Percentiles rank a stretch among this genome's conserved stretches.
Conservation (phyloP, 2,113 vertebrate genomes). For the Gnathonemus longibarbis region DNA sequence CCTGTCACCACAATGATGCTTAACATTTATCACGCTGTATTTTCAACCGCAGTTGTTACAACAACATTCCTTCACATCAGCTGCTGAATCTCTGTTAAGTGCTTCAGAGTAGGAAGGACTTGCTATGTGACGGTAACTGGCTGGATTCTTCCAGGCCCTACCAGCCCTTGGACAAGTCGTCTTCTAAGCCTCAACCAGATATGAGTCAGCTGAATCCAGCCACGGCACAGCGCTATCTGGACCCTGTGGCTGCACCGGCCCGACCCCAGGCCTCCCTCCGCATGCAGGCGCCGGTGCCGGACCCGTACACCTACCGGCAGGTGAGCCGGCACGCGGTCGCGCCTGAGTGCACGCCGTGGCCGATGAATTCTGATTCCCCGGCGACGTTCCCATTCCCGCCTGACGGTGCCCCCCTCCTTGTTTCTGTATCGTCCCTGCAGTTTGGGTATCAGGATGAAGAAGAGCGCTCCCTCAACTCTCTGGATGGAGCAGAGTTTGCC, state of each 20-base stretch:
- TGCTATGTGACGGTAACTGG: neutral
- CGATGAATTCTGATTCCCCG: constrained; percentile 39
- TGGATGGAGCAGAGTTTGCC: constrained; percentile 43
- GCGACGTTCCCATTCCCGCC: constrained; percentile 43
- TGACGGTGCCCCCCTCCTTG: constrained; percentile 53
- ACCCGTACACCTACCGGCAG: constrained; percentile 11
- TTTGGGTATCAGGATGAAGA: constrained; percentile 45
- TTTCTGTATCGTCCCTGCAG: constrained; percentile 51
- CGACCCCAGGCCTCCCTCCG: constrained; percentile 3
- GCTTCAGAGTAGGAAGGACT: neutral
- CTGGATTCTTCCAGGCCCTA: neutral
- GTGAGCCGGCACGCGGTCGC: neutral
- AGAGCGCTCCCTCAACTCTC: constrained; percentile 61
- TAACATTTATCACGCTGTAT: neutral
- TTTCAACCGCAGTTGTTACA: neutral
- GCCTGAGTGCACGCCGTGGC: neutral
- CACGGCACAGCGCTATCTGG: neutral
- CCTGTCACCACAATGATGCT: neutral
- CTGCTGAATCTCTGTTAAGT: neutral
- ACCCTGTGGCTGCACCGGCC: neutral
- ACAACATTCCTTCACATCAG: neutral
- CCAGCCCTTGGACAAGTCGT: neutral
- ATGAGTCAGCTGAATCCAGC: neutral
- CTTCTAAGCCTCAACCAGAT: neutral
- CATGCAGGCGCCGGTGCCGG: neutral